Evolutionary conservation across 2,888 invertebrate species (phyloP).

Genomic region (Caenorhabditis angaria): DNA sequence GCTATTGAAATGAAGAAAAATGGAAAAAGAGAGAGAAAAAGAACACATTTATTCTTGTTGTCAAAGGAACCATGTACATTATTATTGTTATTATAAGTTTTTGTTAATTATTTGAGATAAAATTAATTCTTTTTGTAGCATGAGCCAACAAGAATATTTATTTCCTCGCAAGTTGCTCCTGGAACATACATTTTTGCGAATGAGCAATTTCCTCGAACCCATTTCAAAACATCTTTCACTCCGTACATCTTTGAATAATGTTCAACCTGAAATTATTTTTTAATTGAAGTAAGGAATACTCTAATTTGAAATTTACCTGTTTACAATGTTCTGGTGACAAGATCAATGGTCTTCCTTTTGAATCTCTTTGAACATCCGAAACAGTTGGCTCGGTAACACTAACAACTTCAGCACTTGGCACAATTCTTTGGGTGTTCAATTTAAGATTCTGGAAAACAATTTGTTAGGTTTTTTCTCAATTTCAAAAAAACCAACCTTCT

Average conservation of each 20-base stretch:
- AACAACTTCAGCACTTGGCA: conserved; percentile 1
- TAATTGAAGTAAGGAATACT: conserved; percentile 4
- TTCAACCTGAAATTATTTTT: conserved; percentile 60
- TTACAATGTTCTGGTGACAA: conserved; percentile 64
- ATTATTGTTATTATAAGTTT: conserved; percentile 22
- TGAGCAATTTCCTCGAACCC: conserved; percentile 66
- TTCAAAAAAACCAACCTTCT: too few species aligned
- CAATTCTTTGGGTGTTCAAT: background rate
- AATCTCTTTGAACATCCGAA: conserved; percentile 54
- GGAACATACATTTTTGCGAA: conserved; percentile 71
- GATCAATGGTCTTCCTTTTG: conserved; percentile 57
- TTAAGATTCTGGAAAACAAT: conserved; percentile 8
- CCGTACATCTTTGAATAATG: conserved; percentile 66
- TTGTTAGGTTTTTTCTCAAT: conserved; percentile 28
- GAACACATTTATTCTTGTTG: background rate
- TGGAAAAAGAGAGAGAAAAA: background rate
- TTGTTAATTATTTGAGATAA: background rate
- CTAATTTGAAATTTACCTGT: conserved; percentile 38
- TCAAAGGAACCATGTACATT: conserved; percentile 24
- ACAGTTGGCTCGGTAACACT: conserved; percentile 16
- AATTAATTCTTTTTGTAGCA: conserved; percentile 58
- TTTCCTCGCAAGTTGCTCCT: conserved; percentile 68
- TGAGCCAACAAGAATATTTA: conserved; percentile 67
- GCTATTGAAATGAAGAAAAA: background rate
- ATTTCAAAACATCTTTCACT: conserved; percentile 62